A percentile compares a stretch with the other conserved stretches of the same genome.
These are phyloP conservation scores for Nephotettix cincticeps DNA, from an alignment of 1,140 invertebrate species.

Conservation along the genomic window DNA sequence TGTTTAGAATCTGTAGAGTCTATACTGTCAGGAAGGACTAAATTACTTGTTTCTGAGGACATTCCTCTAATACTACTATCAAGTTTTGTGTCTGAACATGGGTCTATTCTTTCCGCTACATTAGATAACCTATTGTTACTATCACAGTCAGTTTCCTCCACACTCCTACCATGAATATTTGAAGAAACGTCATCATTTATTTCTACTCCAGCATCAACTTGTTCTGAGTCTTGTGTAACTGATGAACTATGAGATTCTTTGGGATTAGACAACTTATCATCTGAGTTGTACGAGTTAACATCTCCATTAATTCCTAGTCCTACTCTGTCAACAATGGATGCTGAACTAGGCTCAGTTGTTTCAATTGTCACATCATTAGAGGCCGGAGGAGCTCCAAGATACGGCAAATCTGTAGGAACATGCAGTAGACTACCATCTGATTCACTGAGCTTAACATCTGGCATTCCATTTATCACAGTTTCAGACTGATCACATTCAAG, in stretches of 20 bases:
- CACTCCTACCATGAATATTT: neutral
- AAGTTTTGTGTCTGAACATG: neutral
- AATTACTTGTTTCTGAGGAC: neutral
- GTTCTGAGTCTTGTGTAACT: neutral
- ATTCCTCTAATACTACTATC: neutral
- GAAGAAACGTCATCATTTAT: neutral
- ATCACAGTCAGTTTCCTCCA: neutral
- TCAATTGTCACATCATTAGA: constrained; percentile 19
- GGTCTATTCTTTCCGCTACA: no score
- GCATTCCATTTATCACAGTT: constrained; percentile 13
- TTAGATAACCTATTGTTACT: neutral
- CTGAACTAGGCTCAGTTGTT: neutral
- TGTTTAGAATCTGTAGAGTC: neutral
- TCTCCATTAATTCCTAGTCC: neutral
- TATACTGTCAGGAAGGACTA: neutral
- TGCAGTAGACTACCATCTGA: constrained; percentile 1
- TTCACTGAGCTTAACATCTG: constrained; percentile 12
- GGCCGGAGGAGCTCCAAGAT: constrained; percentile 14
- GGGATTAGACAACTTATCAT: neutral
- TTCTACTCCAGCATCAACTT: neutral
- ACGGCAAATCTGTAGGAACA: constrained; percentile 16
- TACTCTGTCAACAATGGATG: neutral
- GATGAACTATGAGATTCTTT: neutral
- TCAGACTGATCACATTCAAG: constrained; percentile 11
- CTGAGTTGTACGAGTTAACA: neutral